Evolutionary conservation across 2,888 invertebrate genomes (phyloP).

Genomic region (Isotomurus palustris): DNA sequence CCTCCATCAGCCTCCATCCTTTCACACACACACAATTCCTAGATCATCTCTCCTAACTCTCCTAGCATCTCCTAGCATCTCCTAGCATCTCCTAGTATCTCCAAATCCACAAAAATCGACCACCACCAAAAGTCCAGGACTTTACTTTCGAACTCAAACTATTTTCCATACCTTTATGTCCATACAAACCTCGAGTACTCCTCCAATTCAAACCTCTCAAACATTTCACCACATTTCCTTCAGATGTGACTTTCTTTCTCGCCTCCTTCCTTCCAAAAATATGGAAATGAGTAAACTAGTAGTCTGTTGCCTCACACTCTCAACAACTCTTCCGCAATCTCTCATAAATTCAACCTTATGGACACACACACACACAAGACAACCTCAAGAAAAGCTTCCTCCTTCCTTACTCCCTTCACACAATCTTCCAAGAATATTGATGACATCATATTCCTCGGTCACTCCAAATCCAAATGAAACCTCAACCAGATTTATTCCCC

Average conservation of each 20-base stretch:
- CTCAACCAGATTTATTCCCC: too few relatives aligned
- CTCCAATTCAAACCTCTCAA: background rate
- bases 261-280: slow-evolving; percentile 19
- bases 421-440: slow-evolving; percentile 42
- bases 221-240: slow-evolving; percentile 21
- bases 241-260: slow-evolving; percentile 21
- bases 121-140: slow-evolving; percentile 13
- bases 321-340: slow-evolving; percentile 9
- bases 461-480: too few relatives aligned
- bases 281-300: slow-evolving; percentile 41
- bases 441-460: too few relatives aligned
- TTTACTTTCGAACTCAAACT: too few relatives aligned
- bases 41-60: too few relatives aligned
- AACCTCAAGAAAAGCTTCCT: slow-evolving; percentile 29
- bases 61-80: background rate
- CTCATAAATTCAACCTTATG: slow-evolving; percentile 42
- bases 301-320: slow-evolving; percentile 19
- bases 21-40: too few relatives aligned
- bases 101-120: slow-evolving; percentile 30
- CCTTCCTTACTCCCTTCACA: slow-evolving; percentile 21
- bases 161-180: slow-evolving; percentile 2
- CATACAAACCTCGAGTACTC: background rate
- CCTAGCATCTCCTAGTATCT: slow-evolving; percentile 24
- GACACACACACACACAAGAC: slow-evolving; percentile 36
- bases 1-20: slow-evolving; percentile 13